These are phyloP conservation scores for Choristoneura fumiferana DNA, from an alignment of 1,140 invertebrate species.

Conservation along the genomic window DNA sequence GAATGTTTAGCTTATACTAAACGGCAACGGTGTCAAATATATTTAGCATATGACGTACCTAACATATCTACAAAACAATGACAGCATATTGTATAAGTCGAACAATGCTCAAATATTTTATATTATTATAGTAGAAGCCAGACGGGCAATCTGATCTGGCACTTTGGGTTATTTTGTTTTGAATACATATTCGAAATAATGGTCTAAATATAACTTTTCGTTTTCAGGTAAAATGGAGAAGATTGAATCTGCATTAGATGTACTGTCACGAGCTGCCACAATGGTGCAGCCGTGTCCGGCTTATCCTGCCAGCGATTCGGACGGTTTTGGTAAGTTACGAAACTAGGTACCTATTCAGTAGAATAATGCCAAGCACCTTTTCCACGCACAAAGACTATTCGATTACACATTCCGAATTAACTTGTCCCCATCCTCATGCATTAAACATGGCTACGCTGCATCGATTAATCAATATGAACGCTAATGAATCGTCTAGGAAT, in stretches of 20 bases:
- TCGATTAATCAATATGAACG: conserved; percentile 16
- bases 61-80: conserved; percentile 7
- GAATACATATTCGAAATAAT: not conserved
- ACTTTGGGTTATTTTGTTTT: conserved; percentile 15
- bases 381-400: not conserved
- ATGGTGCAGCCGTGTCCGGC: conserved; percentile 88
- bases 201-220: conserved; percentile 19
- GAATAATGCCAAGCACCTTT: not conserved
- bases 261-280: conserved; percentile 93
- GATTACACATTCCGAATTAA: conserved; percentile 11
- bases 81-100: conserved; percentile 16
- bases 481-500: conserved; percentile 17
- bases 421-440: conserved; percentile 18
- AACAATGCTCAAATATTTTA: conserved; percentile 19
- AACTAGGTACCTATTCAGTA: conserved; percentile 13
- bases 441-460: conserved; percentile 12
- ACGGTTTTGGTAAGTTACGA: conserved; percentile 63
- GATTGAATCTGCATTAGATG: conserved; percentile 92
- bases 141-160: not conserved
- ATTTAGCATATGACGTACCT: conserved; percentile 18
- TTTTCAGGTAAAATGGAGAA: conserved; percentile 65
- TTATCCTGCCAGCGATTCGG: conserved; percentile 67
- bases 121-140: conserved; percentile 13
- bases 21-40: conserved; percentile 10
- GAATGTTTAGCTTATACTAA: conserved; percentile 7